Evolutionary conservation across 1,140 invertebrate genomes (phyloP).

Genomic region (Drosophila nasuta): DNA sequence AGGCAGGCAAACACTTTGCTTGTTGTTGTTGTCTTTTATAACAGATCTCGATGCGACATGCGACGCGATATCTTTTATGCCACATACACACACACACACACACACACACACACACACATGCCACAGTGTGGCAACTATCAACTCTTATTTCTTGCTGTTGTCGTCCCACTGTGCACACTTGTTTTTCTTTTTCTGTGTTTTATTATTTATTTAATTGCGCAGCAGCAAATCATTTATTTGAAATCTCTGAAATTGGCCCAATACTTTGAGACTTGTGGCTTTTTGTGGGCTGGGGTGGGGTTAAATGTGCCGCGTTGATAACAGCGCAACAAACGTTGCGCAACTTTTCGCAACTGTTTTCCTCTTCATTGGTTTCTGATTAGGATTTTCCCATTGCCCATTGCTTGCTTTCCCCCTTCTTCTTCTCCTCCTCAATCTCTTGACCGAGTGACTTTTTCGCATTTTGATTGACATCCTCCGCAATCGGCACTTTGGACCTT

Average conservation of each 20-base stretch:
- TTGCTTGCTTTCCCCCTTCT: not conserved
- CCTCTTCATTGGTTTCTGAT: constrained; percentile 53
- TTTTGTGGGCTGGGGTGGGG: not conserved
- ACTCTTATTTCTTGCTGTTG: too few species aligned
- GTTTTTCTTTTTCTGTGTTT: constrained; percentile 1
- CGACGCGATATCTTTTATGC: too few species aligned
- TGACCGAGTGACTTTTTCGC: constrained; percentile 51
- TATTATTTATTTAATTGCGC: constrained; percentile 44
- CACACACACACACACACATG: too few species aligned
- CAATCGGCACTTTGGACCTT: constrained; percentile 47
- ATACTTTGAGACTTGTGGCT: too few species aligned
- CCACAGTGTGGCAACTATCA: too few species aligned
- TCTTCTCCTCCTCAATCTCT: constrained; percentile 4
- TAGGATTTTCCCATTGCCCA: constrained; percentile 45
- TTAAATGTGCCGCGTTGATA: constrained; percentile 34
- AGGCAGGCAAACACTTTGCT: constrained; percentile 35
- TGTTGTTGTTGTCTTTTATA: not conserved
- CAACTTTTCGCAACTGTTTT: constrained; percentile 22
- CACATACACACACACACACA: too few species aligned
- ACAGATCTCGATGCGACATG: not conserved
- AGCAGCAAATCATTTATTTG: constrained; percentile 31
- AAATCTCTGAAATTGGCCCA: constrained; percentile 31
- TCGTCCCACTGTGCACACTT: constrained; percentile 31
- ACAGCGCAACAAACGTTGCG: constrained; percentile 50
- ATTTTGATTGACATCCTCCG: constrained; percentile 65